Evolutionary conservation across 1,140 invertebrate genomes (phyloP).

Genomic region (Maniola jurtina): DNA sequence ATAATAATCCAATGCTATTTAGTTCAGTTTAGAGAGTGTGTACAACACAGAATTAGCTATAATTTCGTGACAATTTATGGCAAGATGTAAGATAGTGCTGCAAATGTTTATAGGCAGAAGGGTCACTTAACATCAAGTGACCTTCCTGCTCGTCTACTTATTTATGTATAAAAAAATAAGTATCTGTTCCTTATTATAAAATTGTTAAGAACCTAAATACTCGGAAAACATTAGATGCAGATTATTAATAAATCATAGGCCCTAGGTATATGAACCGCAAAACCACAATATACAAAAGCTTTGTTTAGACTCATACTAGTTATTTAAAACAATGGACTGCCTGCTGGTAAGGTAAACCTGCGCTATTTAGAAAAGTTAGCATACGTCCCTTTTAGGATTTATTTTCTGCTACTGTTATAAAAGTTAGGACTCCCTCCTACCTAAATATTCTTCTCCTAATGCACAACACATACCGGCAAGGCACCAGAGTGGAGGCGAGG

Average conservation of each 20-base stretch:
- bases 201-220: neutral
- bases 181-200: neutral
- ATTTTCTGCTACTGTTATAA: neutral
- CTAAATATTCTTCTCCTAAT: too few relatives aligned
- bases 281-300: neutral
- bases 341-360: neutral
- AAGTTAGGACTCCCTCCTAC: neutral
- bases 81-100: too few relatives aligned
- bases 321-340: neutral
- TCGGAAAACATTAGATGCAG: neutral
- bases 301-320: neutral
- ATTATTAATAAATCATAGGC: neutral
- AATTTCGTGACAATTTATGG: too few relatives aligned
- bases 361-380: neutral
- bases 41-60: too few relatives aligned
- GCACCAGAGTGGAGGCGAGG: too few relatives aligned
- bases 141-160: too few relatives aligned
- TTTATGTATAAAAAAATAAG: too few relatives aligned
- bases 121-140: too few relatives aligned
- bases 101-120: too few relatives aligned
- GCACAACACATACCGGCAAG: too few relatives aligned
- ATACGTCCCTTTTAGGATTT: neutral
- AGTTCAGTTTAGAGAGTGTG: too few relatives aligned
- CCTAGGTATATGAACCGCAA: neutral
- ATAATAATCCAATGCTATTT: too few relatives aligned